A percentile compares a stretch with the other conserved stretches of the same genome.
phyloP scores from a whole-genome alignment of 2,113 vertebrate genomes.

The Noturus placidus region DNA sequence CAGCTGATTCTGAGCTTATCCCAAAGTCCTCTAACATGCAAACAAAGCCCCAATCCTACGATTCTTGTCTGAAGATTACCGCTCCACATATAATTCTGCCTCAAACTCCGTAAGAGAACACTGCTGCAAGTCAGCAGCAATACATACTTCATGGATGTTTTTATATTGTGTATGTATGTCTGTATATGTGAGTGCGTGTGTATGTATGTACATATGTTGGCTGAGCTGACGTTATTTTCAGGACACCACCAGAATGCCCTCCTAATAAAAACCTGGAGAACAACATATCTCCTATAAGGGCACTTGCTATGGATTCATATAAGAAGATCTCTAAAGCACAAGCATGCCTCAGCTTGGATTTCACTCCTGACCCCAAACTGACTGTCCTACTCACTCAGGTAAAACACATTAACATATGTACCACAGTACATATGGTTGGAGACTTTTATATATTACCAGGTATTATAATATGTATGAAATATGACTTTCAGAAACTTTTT shows the following conservation, averaged over 20 bases:
- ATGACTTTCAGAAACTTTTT: not conserved
- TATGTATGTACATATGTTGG: not conserved
- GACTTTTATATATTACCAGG: not conserved
- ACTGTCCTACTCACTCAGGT: slow-evolving; percentile 74
- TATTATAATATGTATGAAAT: not conserved
- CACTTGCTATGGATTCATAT: slow-evolving; percentile 48
- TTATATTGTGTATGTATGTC: not conserved
- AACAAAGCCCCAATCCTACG: slow-evolving; percentile 20
- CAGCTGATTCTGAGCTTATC: slow-evolving; percentile 44
- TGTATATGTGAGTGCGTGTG: too few relatives aligned
- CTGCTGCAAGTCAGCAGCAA: slow-evolving; percentile 21
- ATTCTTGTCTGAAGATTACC: slow-evolving; percentile 68
- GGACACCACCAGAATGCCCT: slow-evolving; percentile 65
- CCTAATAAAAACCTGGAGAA: slow-evolving; percentile 41
- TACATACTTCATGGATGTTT: not conserved
- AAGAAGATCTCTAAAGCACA: slow-evolving; percentile 39
- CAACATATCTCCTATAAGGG: slow-evolving; percentile 42
- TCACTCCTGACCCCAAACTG: slow-evolving; percentile 63
- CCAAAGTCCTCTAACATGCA: not conserved
- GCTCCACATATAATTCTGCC: slow-evolving; percentile 64
- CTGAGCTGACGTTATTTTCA: slow-evolving; percentile 42
- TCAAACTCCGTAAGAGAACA: slow-evolving; percentile 62
- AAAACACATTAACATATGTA: slow-evolving; percentile 12
- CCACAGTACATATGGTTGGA: not conserved
- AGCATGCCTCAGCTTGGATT: slow-evolving; percentile 66